These are phyloP conservation scores for Felis chaus DNA, from an alignment of 2,113 vertebrate genomes.

Conservation along the genomic window DNA sequence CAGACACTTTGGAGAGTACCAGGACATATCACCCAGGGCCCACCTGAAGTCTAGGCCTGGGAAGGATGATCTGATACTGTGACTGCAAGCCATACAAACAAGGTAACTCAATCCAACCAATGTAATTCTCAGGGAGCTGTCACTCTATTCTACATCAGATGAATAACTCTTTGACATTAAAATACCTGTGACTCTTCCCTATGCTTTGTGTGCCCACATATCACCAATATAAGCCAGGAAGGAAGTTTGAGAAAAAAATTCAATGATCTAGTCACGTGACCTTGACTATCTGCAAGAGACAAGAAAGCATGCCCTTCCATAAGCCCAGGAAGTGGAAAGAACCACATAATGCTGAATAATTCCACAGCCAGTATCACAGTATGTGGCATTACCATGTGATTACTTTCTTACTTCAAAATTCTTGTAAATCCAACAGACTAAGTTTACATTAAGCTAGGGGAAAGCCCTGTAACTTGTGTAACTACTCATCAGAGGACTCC, in stretches of 20 bases:
- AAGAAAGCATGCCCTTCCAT: background rate
- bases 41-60: background rate
- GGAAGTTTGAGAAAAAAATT: background rate
- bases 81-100: background rate
- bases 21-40: background rate
- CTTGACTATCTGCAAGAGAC: background rate
- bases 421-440: background rate
- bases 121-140: background rate
- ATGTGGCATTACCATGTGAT: background rate
- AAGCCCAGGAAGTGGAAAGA: background rate
- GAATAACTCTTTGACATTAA: background rate
- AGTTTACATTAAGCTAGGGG: background rate
- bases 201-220: background rate
- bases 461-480: background rate
- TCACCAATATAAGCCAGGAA: background rate
- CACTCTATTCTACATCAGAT: background rate
- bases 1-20: background rate
- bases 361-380: background rate
- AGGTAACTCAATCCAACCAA: background rate
- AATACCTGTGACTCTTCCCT: background rate
- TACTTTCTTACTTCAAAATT: constrained; percentile 16
- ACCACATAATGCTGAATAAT: background rate
- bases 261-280: background rate
- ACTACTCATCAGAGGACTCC: background rate
- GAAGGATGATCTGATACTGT: background rate